Base-by-base conservation (phyloP, 2,113 vertebrate genomes). In the Pipa parva region DNA sequence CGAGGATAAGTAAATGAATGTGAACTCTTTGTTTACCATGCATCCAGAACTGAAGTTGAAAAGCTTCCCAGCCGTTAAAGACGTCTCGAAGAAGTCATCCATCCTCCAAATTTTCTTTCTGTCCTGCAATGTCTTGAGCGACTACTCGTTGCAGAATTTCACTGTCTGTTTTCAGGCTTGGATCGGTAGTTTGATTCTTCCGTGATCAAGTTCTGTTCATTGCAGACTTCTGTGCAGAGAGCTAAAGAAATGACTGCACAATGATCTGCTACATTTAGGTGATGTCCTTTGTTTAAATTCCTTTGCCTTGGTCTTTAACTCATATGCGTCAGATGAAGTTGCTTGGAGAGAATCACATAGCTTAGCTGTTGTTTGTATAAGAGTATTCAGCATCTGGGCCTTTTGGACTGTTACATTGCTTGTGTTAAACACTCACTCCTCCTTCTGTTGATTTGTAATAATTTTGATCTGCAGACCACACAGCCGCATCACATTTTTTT, bases 1-100 rank as follows among this genome's bases (percentile, higher is more conserved):
- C 0, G 75, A 2, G 1, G 89, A 77, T 72, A 92, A 62, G 59
- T 85, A 91, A 21, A 0, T 65, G 11, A 72, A 21, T 2, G 66
- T 10, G 4, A 92, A 91, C 8, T 31, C 1, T n/a, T 31, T 57
- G 57, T 74, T 70, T 8, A 76, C 57, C 0, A 54, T 28, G 12
- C 72, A 76, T 22, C 11, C 0, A 0, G 28, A 10, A 1, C 24
- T 76, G 11, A 42, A 1, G 17, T 65, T 76, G 4, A 45, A 25
- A n/a, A n/a, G n/a, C 1, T 25, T 72, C 50, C 18, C 31, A 15
- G 42, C 10, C 10, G 42, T 57, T n/a, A 36, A 48, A 3, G 46
- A 7, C 15, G 46, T 26, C 24, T 59, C 56, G 37, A 69, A 69
- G 31, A 59, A 59, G n/a, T 51, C 29, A 1, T 49, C 29, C 10